Conservation (phyloP, 2,113 vertebrate genomes). For the Pseudois nayaur region DNA sequence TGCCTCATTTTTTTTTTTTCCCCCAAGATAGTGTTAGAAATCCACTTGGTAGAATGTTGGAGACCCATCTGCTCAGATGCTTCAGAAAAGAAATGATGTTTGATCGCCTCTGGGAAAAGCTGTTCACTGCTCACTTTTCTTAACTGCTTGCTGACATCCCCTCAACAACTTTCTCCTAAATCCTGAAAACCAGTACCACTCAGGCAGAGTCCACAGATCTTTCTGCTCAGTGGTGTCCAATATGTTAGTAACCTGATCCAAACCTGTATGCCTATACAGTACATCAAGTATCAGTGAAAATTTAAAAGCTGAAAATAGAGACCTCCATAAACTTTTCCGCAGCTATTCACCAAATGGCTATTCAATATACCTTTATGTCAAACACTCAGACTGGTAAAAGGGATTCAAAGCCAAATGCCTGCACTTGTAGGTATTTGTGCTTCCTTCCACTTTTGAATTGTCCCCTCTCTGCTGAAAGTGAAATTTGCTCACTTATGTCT, state of each 20-base stretch:
- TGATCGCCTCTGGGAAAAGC: not conserved
- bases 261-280: not conserved
- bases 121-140: not conserved
- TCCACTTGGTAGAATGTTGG: not conserved
- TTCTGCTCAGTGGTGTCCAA: not conserved
- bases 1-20: fast-evolving
- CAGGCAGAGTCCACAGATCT: not conserved
- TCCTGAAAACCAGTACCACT: not conserved
- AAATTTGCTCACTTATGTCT: not conserved
- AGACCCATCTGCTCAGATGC: not conserved
- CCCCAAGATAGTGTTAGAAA: not conserved
- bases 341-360: not conserved
- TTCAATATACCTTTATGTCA: not conserved
- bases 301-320: not conserved
- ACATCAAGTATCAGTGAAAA: not conserved
- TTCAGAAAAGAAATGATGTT: not conserved
- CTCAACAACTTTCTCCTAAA: not conserved
- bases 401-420: not conserved
- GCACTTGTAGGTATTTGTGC: not conserved
- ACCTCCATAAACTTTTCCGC: fast-evolving
- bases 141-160: not conserved
- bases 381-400: not conserved
- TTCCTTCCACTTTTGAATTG: not conserved
- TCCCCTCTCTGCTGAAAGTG: not conserved
- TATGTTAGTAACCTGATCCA: not conserved